Percentiles rank a stretch among this genome's conserved stretches.
These are phyloP conservation scores for Melitaea athalia DNA, from an alignment of 2,888 invertebrate species.

Conservation along the genomic window DNA sequence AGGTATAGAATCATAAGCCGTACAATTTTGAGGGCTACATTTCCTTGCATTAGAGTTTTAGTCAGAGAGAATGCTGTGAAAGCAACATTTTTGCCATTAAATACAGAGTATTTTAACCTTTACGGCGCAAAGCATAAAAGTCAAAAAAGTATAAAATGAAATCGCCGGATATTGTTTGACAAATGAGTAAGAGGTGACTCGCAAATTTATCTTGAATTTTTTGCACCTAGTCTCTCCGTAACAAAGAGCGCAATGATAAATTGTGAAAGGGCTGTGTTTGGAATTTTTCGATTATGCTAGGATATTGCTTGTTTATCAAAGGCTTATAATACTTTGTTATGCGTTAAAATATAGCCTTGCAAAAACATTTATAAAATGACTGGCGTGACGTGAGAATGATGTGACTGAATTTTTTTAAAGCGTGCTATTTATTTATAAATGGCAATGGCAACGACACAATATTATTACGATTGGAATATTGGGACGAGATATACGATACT, in stretches of 20 bases:
- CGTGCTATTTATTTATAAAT: background rate
- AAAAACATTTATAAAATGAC: slow-evolving; percentile 4
- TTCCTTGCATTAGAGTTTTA: slow-evolving; percentile 62
- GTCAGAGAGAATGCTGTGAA: slow-evolving; percentile 54
- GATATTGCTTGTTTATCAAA: slow-evolving; percentile 44
- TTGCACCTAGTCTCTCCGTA: slow-evolving; percentile 62
- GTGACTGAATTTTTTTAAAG: background rate
- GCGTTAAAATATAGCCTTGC: slow-evolving; percentile 3
- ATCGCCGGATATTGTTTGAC: slow-evolving; percentile 64
- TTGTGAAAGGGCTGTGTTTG: slow-evolving; percentile 56
- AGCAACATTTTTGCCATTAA: slow-evolving; percentile 10
- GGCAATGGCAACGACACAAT: background rate
- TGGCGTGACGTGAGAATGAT: background rate
- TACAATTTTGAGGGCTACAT: slow-evolving; percentile 53
- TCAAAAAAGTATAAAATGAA: slow-evolving; percentile 38
- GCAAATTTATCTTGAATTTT: slow-evolving; percentile 70
- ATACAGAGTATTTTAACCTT: slow-evolving; percentile 41
- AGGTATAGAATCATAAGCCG: background rate
- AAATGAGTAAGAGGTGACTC: slow-evolving; percentile 73
- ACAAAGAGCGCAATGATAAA: slow-evolving; percentile 68
- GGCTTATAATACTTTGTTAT: slow-evolving; percentile 40
- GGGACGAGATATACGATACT: background rate
- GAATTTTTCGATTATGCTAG: slow-evolving; percentile 58
- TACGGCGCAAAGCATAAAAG: slow-evolving; percentile 39
- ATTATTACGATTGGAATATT: background rate